phyloP scores from a whole-genome alignment of 2,797 vertebrate species.

The Chloroceryle inda region DNA sequence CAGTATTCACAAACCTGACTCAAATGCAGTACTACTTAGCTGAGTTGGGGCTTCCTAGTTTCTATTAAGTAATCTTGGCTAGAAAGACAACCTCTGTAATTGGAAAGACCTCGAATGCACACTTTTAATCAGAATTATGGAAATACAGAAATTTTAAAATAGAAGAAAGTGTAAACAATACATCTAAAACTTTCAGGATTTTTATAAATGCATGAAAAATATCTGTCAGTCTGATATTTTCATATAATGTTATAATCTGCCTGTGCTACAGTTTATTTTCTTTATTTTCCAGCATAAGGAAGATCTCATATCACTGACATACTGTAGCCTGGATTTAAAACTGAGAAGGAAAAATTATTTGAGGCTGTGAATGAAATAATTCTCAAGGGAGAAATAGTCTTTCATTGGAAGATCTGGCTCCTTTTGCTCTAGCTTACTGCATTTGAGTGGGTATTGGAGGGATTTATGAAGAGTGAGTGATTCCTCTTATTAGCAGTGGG shows the following conservation, averaged over 20 bases:
- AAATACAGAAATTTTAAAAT: not conserved
- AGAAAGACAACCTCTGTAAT: conserved; percentile 48
- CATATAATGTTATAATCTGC: not conserved
- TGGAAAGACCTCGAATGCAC: conserved; percentile 31
- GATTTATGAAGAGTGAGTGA: not conserved
- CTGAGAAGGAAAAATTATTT: not conserved
- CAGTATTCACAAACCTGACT: conserved; percentile 55
- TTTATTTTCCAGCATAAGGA: not conserved
- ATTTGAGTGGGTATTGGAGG: not conserved
- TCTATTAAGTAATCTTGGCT: conserved; percentile 43
- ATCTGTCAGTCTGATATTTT: not conserved
- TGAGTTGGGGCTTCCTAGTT: conserved; percentile 51
- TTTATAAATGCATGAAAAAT: not conserved
- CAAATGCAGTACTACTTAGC: conserved; percentile 42
- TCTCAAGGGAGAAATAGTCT: not conserved
- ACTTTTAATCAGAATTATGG: not conserved
- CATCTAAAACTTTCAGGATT: not conserved
- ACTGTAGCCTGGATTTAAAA: not conserved
- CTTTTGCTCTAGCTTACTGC: not conserved
- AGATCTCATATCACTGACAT: not conserved
- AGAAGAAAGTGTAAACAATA: not conserved
- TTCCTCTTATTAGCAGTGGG: not conserved
- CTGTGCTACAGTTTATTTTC: not conserved
- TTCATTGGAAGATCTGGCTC: not conserved
- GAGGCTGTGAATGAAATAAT: not conserved